A percentile compares a stretch with the other conserved stretches of the same genome.
Conservation (phyloP, 2,888 invertebrate genomes). For the Dryocosmus kuriphilus region DNA sequence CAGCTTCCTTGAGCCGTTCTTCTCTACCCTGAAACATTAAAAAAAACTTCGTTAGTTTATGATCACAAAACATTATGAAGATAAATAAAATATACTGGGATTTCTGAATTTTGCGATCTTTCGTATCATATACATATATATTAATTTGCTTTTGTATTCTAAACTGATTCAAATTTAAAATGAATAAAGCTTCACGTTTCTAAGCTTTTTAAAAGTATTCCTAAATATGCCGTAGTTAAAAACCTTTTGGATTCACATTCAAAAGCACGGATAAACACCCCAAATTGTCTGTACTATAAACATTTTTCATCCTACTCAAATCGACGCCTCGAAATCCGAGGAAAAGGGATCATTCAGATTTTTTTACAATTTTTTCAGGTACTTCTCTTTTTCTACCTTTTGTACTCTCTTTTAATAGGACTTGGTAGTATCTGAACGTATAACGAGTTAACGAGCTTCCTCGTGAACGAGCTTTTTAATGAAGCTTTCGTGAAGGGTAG, state of each 20-base stretch:
- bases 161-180: too few relatives aligned
- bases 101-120: too few relatives aligned
- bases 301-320: not conserved
- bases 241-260: not conserved
- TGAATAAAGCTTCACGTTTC: too few relatives aligned
- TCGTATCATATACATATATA: too few relatives aligned
- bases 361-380: slow-evolving; percentile 25
- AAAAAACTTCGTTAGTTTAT: not conserved
- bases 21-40: slow-evolving; percentile 46
- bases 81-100: too few relatives aligned
- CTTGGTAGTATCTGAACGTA: slow-evolving; percentile 33
- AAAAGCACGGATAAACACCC: not conserved
- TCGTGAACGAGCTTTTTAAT: slow-evolving; percentile 49
- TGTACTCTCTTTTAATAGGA: slow-evolving; percentile 31
- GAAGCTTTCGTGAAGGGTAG: slow-evolving; percentile 44
- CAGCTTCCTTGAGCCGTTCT: slow-evolving; percentile 58
- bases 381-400: slow-evolving; percentile 16
- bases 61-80: not conserved
- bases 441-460: slow-evolving; percentile 47
- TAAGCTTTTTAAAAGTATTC: too few relatives aligned
- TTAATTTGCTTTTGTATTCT: too few relatives aligned
- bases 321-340: not conserved
- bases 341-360: slow-evolving; percentile 7
- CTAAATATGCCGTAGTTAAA: not conserved
- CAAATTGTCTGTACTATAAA: not conserved